phyloP scores from a whole-genome alignment of 2,113 vertebrate genomes.

The Cyanoramphus novaezelandiae region DNA sequence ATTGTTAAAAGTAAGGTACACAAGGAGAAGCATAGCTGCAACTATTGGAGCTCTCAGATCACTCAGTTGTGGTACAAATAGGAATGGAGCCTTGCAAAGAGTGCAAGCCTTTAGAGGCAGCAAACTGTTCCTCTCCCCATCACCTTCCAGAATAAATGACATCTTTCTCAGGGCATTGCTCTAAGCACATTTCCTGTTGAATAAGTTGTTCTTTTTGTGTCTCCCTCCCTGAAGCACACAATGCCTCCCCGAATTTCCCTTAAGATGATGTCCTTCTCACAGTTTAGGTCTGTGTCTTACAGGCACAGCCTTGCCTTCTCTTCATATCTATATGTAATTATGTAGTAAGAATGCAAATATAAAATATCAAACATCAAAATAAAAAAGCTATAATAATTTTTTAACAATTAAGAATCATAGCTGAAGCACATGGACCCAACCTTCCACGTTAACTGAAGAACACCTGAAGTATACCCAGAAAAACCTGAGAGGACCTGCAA shows the following conservation, averaged over 20 bases:
- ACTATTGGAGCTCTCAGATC: not conserved
- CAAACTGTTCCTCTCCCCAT: not conserved
- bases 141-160: not conserved
- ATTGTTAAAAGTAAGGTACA: not conserved
- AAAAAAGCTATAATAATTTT: not conserved
- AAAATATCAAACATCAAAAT: not conserved
- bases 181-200: not conserved
- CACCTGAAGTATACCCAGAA: not conserved
- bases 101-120: not conserved
- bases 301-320: not conserved
- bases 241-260: not conserved
- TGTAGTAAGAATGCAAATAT: not conserved
- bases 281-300: not conserved
- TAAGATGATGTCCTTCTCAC: accelerated
- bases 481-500: not conserved
- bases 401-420: not conserved
- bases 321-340: not conserved
- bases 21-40: not conserved
- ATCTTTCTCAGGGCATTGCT: not conserved
- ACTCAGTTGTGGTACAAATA: not conserved
- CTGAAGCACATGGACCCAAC: not conserved
- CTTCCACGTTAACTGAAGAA: not conserved
- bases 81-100: not conserved
- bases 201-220: not conserved
- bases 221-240: not conserved